These are phyloP conservation scores for Machimus rusticus DNA, from an alignment of 2,888 invertebrate species.

Conservation along the genomic window DNA sequence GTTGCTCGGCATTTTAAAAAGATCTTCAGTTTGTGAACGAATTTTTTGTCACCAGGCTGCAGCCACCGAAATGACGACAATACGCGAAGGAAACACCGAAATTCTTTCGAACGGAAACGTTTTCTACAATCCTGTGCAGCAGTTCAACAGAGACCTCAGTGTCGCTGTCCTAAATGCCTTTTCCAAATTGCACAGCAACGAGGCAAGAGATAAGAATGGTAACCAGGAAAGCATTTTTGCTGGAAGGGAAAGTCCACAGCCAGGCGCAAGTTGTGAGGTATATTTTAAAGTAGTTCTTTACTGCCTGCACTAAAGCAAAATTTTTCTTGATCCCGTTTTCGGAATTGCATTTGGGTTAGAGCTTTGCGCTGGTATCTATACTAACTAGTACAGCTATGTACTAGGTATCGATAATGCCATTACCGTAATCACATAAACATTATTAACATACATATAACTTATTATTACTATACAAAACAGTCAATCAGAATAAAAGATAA, in stretches of 20 bases:
- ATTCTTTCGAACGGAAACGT: slow-evolving; percentile 80
- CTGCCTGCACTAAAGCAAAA: too few species aligned
- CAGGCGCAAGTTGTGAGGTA: slow-evolving; percentile 15
- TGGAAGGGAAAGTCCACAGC: slow-evolving; percentile 46
- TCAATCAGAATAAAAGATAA: too few species aligned
- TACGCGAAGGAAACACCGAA: slow-evolving; percentile 81
- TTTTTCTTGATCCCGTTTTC: too few species aligned
- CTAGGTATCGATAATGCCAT: too few species aligned
- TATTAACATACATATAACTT: too few species aligned
- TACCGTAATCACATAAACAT: too few species aligned
- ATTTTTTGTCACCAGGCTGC: neutral
- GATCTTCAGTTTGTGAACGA: neutral
- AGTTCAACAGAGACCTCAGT: slow-evolving; percentile 96
- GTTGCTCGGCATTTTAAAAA: neutral
- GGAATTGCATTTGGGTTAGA: too few species aligned
- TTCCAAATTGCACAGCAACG: slow-evolving; percentile 64
- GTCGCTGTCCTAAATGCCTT: slow-evolving; percentile 77
- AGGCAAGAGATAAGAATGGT: neutral
- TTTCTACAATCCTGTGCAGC: slow-evolving; percentile 98
- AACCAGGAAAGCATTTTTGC: slow-evolving; percentile 53
- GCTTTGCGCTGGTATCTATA: too few species aligned
- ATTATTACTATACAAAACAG: too few species aligned
- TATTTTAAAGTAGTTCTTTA: too few species aligned
- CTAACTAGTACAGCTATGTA: too few species aligned
- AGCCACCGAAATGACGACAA: slow-evolving; percentile 53